Conservation (phyloP, 2,888 invertebrate genomes). For the Mylabris sibirica region DNA sequence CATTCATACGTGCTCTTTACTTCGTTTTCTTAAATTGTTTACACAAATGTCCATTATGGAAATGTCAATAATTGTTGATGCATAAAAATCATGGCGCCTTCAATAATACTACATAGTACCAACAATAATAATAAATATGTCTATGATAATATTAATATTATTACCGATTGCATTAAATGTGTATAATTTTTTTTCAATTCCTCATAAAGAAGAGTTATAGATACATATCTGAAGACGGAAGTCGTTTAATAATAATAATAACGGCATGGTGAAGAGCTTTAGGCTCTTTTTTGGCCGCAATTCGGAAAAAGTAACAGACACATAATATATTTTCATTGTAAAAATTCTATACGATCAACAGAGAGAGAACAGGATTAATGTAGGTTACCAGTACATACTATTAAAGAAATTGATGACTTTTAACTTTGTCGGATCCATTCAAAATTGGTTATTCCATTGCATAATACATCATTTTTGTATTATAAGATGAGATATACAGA, state of each 20-base stretch:
- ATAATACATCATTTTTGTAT: background rate
- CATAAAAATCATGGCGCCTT: slow-evolving; percentile 1
- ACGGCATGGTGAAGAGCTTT: background rate
- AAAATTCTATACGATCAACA: background rate
- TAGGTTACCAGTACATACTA: slow-evolving; percentile 3
- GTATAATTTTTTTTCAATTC: background rate
- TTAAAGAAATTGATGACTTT: slow-evolving; percentile 9
- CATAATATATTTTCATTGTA: background rate
- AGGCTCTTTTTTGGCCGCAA: slow-evolving; percentile 9
- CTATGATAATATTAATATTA: background rate
- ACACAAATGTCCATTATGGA: slow-evolving; percentile 17
- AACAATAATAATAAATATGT: background rate
- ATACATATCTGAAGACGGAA: slow-evolving; percentile 2
- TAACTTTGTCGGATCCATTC: background rate
- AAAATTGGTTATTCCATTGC: background rate
- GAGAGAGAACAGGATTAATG: background rate
- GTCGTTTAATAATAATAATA: slow-evolving; percentile 4
- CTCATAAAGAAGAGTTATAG: background rate
- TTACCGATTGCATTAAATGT: background rate
- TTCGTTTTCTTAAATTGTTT: slow-evolving; percentile 7
- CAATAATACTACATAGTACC: background rate
- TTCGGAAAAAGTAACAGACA: slow-evolving; percentile 2
- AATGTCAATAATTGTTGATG: slow-evolving; percentile 12
- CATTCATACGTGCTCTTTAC: background rate
- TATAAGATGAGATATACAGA: background rate